These are phyloP conservation scores for Jaculus jaculus DNA, from an alignment of 2,113 vertebrate species.

Conservation along the genomic window DNA sequence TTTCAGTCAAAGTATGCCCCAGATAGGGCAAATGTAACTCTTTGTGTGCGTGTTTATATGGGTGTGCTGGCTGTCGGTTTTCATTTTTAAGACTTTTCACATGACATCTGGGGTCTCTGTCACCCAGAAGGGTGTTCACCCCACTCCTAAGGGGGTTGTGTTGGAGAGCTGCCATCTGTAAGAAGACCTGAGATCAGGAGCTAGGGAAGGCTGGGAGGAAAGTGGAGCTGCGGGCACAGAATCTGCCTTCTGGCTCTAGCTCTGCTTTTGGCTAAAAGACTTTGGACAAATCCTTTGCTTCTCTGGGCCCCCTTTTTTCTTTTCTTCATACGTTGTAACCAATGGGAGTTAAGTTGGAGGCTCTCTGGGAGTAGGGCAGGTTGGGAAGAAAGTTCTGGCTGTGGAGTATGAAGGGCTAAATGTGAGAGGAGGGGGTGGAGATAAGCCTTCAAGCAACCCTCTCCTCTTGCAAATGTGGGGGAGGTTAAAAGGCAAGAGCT, in stretches of 20 bases:
- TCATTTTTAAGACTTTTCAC: slow-evolving; percentile 3
- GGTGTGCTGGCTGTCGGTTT: neutral
- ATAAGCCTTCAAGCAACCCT: neutral
- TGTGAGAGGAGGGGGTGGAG: neutral
- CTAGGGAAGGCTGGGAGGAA: neutral
- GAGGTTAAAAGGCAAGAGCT: neutral
- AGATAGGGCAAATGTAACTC: neutral
- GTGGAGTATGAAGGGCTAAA: neutral
- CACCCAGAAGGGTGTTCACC: neutral
- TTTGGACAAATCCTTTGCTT: neutral
- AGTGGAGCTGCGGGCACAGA: neutral
- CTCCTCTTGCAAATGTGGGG: neutral
- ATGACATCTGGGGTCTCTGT: slow-evolving; percentile 9
- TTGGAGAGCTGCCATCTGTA: neutral
- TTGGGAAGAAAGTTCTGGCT: slow-evolving; percentile 6
- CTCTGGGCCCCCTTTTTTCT: neutral
- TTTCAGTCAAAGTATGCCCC: neutral
- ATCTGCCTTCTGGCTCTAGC: neutral
- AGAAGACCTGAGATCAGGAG: neutral
- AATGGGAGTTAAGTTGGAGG: neutral
- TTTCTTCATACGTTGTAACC: neutral
- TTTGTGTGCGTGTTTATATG: neutral
- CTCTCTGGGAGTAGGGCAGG: neutral
- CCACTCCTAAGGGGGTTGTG: neutral
- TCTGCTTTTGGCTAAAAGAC: neutral